Percentiles rank a stretch among this genome's conserved stretches.
Conservation (phyloP, 92 coral and sea anemone genomes). For the Parazoanthus darwini region DNA sequence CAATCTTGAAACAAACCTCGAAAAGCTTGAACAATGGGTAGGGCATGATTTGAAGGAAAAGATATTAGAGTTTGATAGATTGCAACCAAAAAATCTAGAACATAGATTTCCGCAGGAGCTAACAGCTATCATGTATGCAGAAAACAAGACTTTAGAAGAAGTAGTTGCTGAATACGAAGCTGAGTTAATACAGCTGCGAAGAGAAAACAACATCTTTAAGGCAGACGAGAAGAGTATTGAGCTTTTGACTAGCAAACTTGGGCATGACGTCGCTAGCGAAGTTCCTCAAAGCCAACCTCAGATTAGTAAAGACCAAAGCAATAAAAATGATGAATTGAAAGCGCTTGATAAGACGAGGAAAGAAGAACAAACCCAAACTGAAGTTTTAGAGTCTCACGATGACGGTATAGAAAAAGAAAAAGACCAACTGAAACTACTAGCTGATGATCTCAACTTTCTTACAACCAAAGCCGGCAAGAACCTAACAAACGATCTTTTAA, state of each 20-base stretch:
- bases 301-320: background rate
- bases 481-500: background rate
- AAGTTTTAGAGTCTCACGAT: constrained; percentile 10
- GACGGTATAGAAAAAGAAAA: background rate
- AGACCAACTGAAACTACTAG: background rate
- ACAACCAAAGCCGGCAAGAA: constrained; percentile 25
- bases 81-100: background rate
- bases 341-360: constrained; percentile 31
- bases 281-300: background rate
- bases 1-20: constrained; percentile 44
- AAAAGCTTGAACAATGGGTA: constrained; percentile 21
- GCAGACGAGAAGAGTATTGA: background rate
- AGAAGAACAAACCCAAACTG: constrained; percentile 16
- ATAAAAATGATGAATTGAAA: background rate
- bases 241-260: background rate
- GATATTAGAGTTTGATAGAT: constrained; percentile 16
- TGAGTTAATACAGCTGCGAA: constrained; percentile 37
- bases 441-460: background rate
- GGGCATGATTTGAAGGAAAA: constrained; percentile 12
- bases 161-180: constrained; percentile 60
- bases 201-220: background rate
- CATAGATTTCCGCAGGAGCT: background rate
- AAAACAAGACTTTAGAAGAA: constrained; percentile 59
- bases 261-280: background rate
- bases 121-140: constrained; percentile 40